phyloP scores from a whole-genome alignment of 2,797 vertebrate genomes.

The Esox lucius region DNA sequence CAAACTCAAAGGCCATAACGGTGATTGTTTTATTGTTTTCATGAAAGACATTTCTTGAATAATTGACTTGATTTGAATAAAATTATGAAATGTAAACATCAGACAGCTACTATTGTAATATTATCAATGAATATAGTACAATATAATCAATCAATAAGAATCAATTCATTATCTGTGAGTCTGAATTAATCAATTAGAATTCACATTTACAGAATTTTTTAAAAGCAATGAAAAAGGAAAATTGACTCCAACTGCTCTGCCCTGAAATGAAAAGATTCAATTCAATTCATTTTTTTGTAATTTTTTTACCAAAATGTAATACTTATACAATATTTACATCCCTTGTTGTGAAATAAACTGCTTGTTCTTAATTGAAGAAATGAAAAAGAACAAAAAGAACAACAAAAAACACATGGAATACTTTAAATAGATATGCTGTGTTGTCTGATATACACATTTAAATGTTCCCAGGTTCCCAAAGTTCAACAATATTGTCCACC shows the following conservation, averaged over 20 bases:
- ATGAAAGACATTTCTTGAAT: conserved; percentile 59
- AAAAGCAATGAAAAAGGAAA: conserved; percentile 53
- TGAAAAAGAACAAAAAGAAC: conserved; percentile 39
- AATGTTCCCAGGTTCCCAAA: conserved; percentile 75
- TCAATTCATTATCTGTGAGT: conserved; percentile 65
- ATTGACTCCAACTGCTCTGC: conserved; percentile 49
- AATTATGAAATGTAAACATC: conserved; percentile 61
- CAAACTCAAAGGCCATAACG: conserved; percentile 83
- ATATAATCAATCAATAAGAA: conserved; percentile 67
- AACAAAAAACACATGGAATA: conserved; percentile 72
- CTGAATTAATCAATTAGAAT: conserved; percentile 57
- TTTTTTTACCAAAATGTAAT: conserved; percentile 60
- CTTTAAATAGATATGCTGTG: conserved; percentile 69
- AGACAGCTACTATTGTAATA: conserved; percentile 70
- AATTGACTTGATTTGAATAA: conserved; percentile 48
- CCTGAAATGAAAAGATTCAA: conserved; percentile 49
- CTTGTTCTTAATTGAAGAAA: conserved; percentile 45
- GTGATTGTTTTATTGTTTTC: conserved; percentile 75
- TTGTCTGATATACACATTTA: conserved; percentile 78
- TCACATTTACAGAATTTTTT: conserved; percentile 55
- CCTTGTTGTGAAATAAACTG: conserved; percentile 54
- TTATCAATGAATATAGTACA: conserved; percentile 58
- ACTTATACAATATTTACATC: conserved; percentile 79
- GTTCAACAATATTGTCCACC: conserved; percentile 79
- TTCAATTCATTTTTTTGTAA: conserved; percentile 20